phyloP scores from a whole-genome alignment of 1,140 invertebrate species.

The Paraescarpia echinospica region DNA sequence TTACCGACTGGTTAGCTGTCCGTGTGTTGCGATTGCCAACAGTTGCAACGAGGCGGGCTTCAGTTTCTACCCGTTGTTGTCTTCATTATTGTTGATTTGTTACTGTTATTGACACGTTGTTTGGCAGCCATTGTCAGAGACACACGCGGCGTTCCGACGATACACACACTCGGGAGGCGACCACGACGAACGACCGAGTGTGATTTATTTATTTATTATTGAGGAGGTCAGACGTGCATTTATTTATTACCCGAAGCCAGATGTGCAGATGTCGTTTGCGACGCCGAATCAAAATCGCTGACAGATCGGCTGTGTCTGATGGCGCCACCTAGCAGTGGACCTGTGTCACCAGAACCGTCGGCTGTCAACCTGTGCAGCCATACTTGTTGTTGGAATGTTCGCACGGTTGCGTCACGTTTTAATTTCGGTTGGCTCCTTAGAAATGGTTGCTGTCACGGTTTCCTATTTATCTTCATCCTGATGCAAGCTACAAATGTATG shows the following conservation, averaged over 20 bases:
- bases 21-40: not conserved
- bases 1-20: not conserved
- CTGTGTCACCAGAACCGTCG: not conserved
- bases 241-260: not conserved
- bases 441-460: not conserved
- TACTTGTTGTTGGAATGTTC: not conserved
- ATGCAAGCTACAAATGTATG: no score
- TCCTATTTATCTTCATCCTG: not conserved
- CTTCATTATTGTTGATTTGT: conserved; percentile 1
- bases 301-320: not conserved
- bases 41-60: not conserved
- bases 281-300: not conserved
- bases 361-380: not conserved
- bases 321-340: not conserved
- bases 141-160: not conserved
- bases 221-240: not conserved
- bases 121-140: not conserved
- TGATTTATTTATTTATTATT: conserved; percentile 3
- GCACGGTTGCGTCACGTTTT: not conserved
- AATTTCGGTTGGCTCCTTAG: not conserved
- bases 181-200: not conserved
- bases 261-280: not conserved
- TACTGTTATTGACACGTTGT: not conserved
- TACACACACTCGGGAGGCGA: not conserved
- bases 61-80: not conserved